Percentiles rank a stretch among this genome's conserved stretches.
Conservation (phyloP, 1,140 invertebrate species). For the Bombus affinis region DNA sequence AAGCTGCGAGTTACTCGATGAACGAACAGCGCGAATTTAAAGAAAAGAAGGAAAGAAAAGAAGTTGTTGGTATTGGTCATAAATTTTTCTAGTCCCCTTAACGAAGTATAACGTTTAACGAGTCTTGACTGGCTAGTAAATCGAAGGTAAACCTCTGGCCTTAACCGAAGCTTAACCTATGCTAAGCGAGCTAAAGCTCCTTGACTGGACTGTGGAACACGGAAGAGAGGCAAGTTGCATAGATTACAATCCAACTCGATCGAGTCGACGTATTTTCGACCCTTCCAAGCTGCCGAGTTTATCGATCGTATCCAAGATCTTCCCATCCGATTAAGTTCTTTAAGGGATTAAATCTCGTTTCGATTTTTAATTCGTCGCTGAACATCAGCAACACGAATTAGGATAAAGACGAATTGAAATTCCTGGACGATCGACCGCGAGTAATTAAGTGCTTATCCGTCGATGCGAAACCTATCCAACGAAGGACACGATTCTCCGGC, state of each 20-base stretch:
- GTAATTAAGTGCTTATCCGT: conserved; percentile 40
- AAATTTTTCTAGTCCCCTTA: conserved; percentile 34
- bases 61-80: background rate
- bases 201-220: conserved; percentile 68
- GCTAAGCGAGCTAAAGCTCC: conserved; percentile 74
- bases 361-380: background rate
- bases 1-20: background rate
- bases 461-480: conserved; percentile 5
- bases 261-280: conserved; percentile 66
- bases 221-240: conserved; percentile 59
- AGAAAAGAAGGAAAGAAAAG: background rate
- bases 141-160: conserved; percentile 75
- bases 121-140: conserved; percentile 61
- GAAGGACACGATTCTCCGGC: background rate
- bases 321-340: background rate
- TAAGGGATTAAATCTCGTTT: background rate
- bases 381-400: background rate
- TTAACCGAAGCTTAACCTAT: conserved; percentile 77
- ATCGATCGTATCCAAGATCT: background rate
- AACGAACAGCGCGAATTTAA: background rate
- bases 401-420: background rate
- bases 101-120: conserved; percentile 59
- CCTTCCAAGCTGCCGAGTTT: background rate
- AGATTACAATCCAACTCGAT: conserved; percentile 78
- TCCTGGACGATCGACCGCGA: background rate